Evolutionary conservation across 1,140 invertebrate genomes (phyloP), one percentile per base, ranked within the genome.

Genomic region (Heliconius hermathena): DNA sequence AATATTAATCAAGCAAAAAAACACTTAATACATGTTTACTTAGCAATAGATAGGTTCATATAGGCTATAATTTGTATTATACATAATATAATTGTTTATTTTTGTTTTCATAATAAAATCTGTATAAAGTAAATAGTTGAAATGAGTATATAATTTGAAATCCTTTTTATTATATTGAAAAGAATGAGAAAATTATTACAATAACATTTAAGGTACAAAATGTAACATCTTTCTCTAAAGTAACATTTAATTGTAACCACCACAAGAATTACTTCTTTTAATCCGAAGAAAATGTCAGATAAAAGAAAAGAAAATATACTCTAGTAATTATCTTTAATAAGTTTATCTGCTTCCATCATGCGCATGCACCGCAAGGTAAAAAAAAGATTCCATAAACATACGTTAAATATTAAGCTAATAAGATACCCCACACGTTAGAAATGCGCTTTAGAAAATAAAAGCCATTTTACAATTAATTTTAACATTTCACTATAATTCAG

Each of bases 361-460:
- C 74, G 33, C 74, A 75, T 75, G 74, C 74, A 75, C 33, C 60
- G 9, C 72, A 46, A 20, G 6, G 33, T 74, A 49, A 74, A 36
- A 74, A 36, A 75, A 49, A 75, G 18, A 26, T 22, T 22, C 20
- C n/a, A 60, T 60, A 60, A 66, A 26, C 26, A 29, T 29, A 66
- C 26, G 26, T 66, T 22, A 60, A 60, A 60, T 60, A 60, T 9
- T 20, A 60, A 60, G 2, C 3, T 60, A 60, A 66, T 66, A 57
- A 57, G n/a, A 66, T 26, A 38, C 74, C 60, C 54, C 52, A 74
- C 18, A 57, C 26, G 20, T 60, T 20, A 22, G 73, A 57, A 74
- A 57, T 29, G 13, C 73, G 29, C 57, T 57, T 57, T 3, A 29
- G n/a, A 60, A 22, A 57, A 38, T 1, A 75, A 38, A 75, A 66